Base-by-base conservation (phyloP, 1,140 invertebrate species). In the Acromyrmex heyeri region DNA sequence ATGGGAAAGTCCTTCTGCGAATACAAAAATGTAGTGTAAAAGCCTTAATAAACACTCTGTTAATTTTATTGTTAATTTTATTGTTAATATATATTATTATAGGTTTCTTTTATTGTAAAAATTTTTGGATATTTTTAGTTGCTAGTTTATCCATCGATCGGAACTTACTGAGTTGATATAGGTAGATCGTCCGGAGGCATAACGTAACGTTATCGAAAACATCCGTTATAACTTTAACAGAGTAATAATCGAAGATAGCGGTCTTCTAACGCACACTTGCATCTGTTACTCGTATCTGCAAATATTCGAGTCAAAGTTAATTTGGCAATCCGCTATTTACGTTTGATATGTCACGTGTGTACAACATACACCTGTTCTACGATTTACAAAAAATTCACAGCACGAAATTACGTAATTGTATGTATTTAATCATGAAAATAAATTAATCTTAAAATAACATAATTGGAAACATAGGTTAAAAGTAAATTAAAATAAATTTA, bases 221-320 rank as follows among this genome's bases (percentile, higher is more conserved):
- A 59, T 5, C 65, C 65, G 78, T 82, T 82, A 57, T 14, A 27
- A 14, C 34, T 59, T 72, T 72, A 72, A 72, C n/a, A 18, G 21
- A 72, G 16, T 48, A 82, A 82, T 82, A 72, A 70, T 18, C 53
- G 12, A 82, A 70, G 78, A 53, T 72, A 59, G 50, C 78, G 78
- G 65, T 81, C 18, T 77, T 77, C 50, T 21, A n/a, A 69, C 3
- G 34, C 8, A 21, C 64, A 81, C 10, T 65, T 82, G 78, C 67
- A 72, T 30, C 21, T 81, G 30, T 30, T 38, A 55, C 12, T 64
- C 61, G 38, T 61, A 21, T 76, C n/a, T 61, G 21, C 27, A 69
- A 21, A 67, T 48, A 34, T 50, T 69, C 64, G 30, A 82, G 16
- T n/a, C 24, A 21, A n/a, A 82, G 24, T 72, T 82, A 72, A 57